A percentile compares a stretch with the other conserved stretches of the same genome.
Evolutionary conservation across 2,888 invertebrate species (phyloP).

Genomic region (Holacanthella duospinosa): DNA sequence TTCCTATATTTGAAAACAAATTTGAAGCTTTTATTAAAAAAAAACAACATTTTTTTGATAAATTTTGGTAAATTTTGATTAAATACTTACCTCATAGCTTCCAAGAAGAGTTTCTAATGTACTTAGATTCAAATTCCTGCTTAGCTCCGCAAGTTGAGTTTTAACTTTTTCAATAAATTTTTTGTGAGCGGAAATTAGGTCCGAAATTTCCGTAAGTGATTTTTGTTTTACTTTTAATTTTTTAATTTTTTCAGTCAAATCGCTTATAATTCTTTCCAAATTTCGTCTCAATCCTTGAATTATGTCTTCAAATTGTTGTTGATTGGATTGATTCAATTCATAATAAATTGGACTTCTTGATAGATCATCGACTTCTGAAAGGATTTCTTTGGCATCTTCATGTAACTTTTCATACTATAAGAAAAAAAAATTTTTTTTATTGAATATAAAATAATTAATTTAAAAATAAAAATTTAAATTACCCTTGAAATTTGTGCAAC

Average conservation of each 20-base stretch:
- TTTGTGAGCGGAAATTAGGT: constrained; percentile 64
- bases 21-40: background rate
- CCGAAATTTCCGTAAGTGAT: constrained; percentile 69
- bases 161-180: constrained; percentile 73
- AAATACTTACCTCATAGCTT: constrained; percentile 39
- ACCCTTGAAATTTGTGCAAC: constrained; percentile 63
- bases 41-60: background rate
- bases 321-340: constrained; percentile 66
- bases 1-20: constrained; percentile 41
- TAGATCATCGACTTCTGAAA: background rate
- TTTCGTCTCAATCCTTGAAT: constrained; percentile 67
- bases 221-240: constrained; percentile 65
- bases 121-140: constrained; percentile 62
- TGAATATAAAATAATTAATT: constrained; percentile 6
- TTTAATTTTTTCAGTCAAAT: constrained; percentile 64
- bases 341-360: constrained; percentile 53
- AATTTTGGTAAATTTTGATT: background rate
- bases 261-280: constrained; percentile 59
- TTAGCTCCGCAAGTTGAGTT: constrained; percentile 66
- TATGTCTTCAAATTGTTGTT: constrained; percentile 68
- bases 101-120: constrained; percentile 50
- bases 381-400: constrained; percentile 43
- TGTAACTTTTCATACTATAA: constrained; percentile 60
- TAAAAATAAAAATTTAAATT: constrained; percentile 7
- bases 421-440: constrained; percentile 1